Evolutionary conservation across 2,888 invertebrate species (phyloP).

Genomic region (Hirudinaria manillensis): DNA sequence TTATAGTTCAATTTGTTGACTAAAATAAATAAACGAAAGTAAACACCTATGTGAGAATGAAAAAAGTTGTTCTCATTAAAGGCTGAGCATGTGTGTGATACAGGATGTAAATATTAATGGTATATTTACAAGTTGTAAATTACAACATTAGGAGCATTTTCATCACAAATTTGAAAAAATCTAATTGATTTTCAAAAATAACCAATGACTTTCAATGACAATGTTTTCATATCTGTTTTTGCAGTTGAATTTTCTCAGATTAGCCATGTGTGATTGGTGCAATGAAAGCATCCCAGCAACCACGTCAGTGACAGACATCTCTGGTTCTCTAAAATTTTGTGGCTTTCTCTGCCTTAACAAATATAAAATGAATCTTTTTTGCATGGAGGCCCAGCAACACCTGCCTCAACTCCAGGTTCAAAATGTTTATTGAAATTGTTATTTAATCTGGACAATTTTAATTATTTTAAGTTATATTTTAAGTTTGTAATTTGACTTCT

Average conservation of each 20-base stretch:
- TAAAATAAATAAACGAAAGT: no score
- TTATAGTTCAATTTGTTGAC: no score
- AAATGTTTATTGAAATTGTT: background rate
- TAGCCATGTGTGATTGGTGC: slow-evolving; percentile 77
- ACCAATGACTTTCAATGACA: no score
- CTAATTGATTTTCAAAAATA: no score
- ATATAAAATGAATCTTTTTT: slow-evolving; percentile 94
- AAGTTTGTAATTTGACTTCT: background rate
- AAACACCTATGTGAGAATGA: no score
- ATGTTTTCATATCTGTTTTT: no score
- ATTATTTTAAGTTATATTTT: background rate
- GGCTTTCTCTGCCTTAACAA: slow-evolving; percentile 89
- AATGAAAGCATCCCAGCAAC: slow-evolving; percentile 75
- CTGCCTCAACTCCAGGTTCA: slow-evolving; percentile 64
- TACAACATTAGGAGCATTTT: no score
- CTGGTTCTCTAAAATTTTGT: slow-evolving; percentile 79
- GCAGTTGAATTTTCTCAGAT: background rate
- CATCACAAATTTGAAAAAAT: no score
- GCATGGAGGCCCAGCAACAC: slow-evolving; percentile 84
- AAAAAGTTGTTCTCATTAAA: no score
- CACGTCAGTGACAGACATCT: slow-evolving; percentile 84
- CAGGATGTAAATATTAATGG: no score
- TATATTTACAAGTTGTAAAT: no score
- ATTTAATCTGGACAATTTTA: background rate
- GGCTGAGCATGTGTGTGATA: no score